Conservation (phyloP, 2,888 invertebrate genomes). For the Holacanthella duospinosa region DNA sequence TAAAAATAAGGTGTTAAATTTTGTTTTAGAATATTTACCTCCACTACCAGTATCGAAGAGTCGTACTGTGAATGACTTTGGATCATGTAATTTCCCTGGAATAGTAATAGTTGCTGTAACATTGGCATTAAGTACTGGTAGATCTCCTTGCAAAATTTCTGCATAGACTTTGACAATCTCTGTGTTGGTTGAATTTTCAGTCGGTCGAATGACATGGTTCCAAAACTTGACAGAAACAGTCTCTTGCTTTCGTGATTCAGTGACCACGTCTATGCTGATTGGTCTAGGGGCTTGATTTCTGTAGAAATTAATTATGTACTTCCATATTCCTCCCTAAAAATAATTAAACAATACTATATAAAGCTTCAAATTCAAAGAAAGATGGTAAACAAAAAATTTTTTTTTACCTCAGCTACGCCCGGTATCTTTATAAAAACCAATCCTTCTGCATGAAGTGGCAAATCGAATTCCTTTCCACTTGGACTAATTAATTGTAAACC, state of each 20-base stretch:
- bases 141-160: constrained; percentile 38
- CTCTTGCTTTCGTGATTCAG: constrained; percentile 33
- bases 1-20: not conserved
- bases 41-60: constrained; percentile 36
- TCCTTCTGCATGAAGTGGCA: constrained; percentile 37
- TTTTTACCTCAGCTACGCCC: constrained; percentile 36
- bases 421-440: constrained; percentile 36
- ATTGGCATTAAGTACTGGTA: constrained; percentile 38
- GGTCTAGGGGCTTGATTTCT: constrained; percentile 31
- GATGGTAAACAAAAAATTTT: not conserved
- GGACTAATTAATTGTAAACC: constrained; percentile 38
- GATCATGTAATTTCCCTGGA: constrained; percentile 32
- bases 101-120: constrained; percentile 38
- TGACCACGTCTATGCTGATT: constrained; percentile 35
- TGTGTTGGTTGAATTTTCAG: constrained; percentile 4
- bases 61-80: constrained; percentile 31
- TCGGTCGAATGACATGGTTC: constrained; percentile 34
- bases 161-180: constrained; percentile 37
- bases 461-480: constrained; percentile 37
- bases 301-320: constrained; percentile 36
- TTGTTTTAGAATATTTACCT: constrained; percentile 18
- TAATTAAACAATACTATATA: constrained; percentile 5
- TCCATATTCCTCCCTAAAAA: constrained; percentile 36
- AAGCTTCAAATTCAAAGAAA: not conserved
- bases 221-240: constrained; percentile 37